Evolutionary conservation across 2,113 vertebrate species (phyloP).

Genomic region (Lutjanus erythropterus): DNA sequence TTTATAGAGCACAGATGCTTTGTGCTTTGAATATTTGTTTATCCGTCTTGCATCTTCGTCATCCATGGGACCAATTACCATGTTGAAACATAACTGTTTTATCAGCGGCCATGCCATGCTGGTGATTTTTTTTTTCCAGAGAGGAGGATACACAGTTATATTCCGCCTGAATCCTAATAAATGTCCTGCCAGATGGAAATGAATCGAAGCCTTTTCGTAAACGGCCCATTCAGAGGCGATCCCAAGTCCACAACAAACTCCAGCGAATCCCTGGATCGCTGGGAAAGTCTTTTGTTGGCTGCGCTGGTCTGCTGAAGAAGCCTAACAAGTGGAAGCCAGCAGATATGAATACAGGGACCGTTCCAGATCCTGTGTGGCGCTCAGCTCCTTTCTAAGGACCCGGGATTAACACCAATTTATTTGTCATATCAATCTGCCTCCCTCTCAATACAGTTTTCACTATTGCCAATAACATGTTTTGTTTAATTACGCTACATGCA

Average conservation of each 20-base stretch:
- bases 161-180: slow-evolving; percentile 47
- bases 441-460: neutral
- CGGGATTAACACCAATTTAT: slow-evolving; percentile 32
- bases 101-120: slow-evolving; percentile 31
- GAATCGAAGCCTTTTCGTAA: slow-evolving; percentile 30
- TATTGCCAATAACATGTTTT: slow-evolving; percentile 31
- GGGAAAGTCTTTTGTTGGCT: slow-evolving; percentile 53
- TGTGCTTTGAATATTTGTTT: slow-evolving; percentile 46
- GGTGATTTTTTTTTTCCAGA: slow-evolving; percentile 9
- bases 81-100: slow-evolving; percentile 53
- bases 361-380: slow-evolving; percentile 30
- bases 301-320: slow-evolving; percentile 39
- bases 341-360: slow-evolving; percentile 51
- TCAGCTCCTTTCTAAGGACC: slow-evolving; percentile 23
- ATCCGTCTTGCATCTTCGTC: slow-evolving; percentile 40
- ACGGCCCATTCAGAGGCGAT: slow-evolving; percentile 44
- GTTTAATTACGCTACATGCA: slow-evolving; percentile 19
- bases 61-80: slow-evolving; percentile 46
- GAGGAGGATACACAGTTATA: slow-evolving; percentile 26
- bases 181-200: slow-evolving; percentile 58
- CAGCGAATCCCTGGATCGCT: slow-evolving; percentile 56
- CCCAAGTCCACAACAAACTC: slow-evolving; percentile 40
- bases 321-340: slow-evolving; percentile 49
- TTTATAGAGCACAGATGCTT: slow-evolving; percentile 50
- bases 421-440: slow-evolving; percentile 17